Percentiles rank a stretch among this genome's conserved stretches.
Evolutionary conservation across 1,140 invertebrate species (phyloP).

Genomic region (Trachymyrmex septentrionalis): DNA sequence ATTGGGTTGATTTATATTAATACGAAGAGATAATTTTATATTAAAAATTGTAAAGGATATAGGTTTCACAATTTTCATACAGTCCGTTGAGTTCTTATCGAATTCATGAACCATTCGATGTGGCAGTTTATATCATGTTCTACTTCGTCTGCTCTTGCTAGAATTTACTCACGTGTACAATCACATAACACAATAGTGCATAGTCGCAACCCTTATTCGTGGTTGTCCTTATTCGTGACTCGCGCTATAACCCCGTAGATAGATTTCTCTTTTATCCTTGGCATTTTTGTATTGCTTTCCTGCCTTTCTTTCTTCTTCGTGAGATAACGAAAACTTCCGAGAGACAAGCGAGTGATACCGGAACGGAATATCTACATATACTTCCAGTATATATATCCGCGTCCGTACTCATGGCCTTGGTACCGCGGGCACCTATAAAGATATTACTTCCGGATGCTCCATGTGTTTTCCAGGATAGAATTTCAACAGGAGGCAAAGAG

Average conservation of each 20-base stretch:
- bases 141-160: neutral
- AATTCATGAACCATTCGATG: conserved; percentile 3
- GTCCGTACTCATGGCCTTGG: conserved; percentile 6
- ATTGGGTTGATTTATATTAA: neutral
- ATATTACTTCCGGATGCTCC: conserved; percentile 74
- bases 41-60: neutral
- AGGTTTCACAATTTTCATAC: conserved; percentile 14
- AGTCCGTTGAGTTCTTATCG: conserved; percentile 14
- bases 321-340: neutral
- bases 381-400: conserved; percentile 32
- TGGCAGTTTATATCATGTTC: neutral
- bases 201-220: neutral
- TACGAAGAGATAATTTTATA: neutral
- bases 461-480: conserved; percentile 86
- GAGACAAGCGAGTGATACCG: neutral
- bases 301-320: neutral
- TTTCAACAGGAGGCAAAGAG: conserved; percentile 91
- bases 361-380: conserved; percentile 54
- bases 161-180: conserved; percentile 32
- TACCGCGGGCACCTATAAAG: conserved; percentile 65
- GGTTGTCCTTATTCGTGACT: conserved; percentile 36
- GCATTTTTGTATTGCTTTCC: neutral
- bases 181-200: neutral
- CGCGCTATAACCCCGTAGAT: neutral
- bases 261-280: neutral